Evolutionary conservation across 2,888 invertebrate genomes (phyloP).

Genomic region (Metopia argyrocephala): DNA sequence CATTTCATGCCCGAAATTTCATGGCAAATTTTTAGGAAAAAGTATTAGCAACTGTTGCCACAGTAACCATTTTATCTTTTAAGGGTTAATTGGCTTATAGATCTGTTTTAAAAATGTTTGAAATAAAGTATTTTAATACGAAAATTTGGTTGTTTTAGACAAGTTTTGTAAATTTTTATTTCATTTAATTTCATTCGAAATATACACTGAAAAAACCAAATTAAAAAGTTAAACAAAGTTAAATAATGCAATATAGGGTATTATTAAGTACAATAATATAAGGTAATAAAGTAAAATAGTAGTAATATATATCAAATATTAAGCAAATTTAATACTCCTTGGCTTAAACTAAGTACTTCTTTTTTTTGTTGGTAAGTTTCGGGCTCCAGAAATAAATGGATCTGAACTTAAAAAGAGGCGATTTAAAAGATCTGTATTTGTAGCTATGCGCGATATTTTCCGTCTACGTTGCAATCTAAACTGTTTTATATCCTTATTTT

Average conservation of each 20-base stretch:
- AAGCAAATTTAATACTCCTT: constrained; percentile 2
- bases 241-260: background rate
- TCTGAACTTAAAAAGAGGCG: background rate
- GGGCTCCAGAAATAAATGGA: background rate
- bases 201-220: too few species aligned
- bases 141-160: constrained; percentile 7
- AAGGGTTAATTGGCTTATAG: too few species aligned
- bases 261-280: background rate
- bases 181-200: constrained; percentile 12
- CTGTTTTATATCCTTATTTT: too few species aligned
- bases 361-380: background rate
- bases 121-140: background rate
- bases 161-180: constrained; percentile 13
- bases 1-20: too few species aligned
- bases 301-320: background rate
- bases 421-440: constrained; percentile 6
- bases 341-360: background rate
- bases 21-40: background rate
- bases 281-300: background rate
- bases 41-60: background rate
- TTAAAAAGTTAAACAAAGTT: constrained; percentile 12
- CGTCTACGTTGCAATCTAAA: background rate
- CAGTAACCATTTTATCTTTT: background rate
- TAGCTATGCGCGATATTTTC: background rate
- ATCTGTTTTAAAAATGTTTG: too few species aligned